Percentiles rank a stretch among this genome's conserved stretches.
Evolutionary conservation across 64 coral and sea anemone species (phyloP).

Genomic region (Actinia equina): DNA sequence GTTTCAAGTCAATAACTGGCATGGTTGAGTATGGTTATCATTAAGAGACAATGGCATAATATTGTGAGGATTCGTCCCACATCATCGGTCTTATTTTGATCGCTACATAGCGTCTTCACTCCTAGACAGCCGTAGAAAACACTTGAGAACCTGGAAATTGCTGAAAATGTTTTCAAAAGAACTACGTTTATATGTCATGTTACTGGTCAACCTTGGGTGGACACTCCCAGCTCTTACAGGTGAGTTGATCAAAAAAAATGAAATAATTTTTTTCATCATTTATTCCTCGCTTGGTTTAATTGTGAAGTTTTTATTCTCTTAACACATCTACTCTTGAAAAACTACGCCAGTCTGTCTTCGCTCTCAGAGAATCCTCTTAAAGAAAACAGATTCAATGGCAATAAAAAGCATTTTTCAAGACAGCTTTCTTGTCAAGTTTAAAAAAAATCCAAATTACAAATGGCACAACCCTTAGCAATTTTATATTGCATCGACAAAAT

Average conservation of each 20-base stretch:
- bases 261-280: neutral
- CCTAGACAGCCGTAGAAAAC: neutral
- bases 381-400: neutral
- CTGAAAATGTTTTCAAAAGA: neutral
- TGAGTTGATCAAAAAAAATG: neutral
- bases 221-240: neutral
- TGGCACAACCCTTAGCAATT: neutral
- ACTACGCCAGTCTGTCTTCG: neutral
- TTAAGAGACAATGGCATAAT: constrained; percentile 3
- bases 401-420: neutral
- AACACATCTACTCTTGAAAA: neutral
- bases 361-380: neutral
- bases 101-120: neutral
- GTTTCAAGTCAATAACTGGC: constrained; percentile 7
- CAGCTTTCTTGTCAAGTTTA: neutral
- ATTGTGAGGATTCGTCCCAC: neutral
- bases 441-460: neutral
- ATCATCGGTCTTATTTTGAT: neutral
- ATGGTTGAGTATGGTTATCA: neutral
- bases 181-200: neutral
- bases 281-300: neutral
- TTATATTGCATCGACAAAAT: neutral
- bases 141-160: neutral
- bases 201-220: neutral
- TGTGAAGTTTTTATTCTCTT: neutral